phyloP scores from a whole-genome alignment of 2,888 invertebrate genomes.

The Cylindroiulus punctatus region DNA sequence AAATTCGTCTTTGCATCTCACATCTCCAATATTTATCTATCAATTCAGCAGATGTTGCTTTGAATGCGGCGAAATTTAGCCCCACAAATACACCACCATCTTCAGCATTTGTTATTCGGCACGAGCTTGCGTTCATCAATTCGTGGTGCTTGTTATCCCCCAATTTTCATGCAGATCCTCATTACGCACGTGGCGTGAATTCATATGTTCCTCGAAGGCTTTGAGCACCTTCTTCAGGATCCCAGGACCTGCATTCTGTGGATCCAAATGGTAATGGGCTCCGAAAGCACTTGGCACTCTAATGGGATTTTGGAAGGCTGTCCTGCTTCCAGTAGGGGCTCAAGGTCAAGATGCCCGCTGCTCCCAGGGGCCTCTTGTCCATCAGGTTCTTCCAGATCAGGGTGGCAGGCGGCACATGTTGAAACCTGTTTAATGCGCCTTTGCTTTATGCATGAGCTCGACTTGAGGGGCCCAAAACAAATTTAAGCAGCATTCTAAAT shows the following conservation, averaged over 20 bases:
- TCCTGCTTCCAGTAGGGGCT: background rate
- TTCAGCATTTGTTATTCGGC: background rate
- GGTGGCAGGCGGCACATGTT: background rate
- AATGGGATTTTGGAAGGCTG: background rate
- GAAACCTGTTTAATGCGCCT: constrained; percentile 7
- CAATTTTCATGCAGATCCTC: constrained; percentile 42
- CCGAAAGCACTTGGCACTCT: background rate
- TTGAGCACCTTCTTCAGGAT: background rate
- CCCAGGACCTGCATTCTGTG: background rate
- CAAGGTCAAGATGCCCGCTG: background rate
- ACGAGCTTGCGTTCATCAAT: background rate
- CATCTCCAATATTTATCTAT: too few species aligned
- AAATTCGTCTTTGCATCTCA: too few species aligned
- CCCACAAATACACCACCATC: background rate
- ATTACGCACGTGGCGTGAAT: background rate
- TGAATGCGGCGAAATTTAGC: background rate
- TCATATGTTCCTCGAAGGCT: background rate
- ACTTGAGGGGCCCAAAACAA: background rate
- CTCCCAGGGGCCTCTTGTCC: background rate
- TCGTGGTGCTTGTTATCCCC: background rate
- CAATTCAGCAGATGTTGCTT: too few species aligned
- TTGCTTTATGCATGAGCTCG: constrained; percentile 41
- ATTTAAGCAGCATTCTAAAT: constrained; percentile 45
- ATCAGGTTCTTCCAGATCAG: background rate
- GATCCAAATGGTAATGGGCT: background rate